Percentiles rank a stretch among this genome's conserved stretches.
phyloP scores from a whole-genome alignment of 2,113 vertebrate genomes.

The Pluvianellus socialis region DNA sequence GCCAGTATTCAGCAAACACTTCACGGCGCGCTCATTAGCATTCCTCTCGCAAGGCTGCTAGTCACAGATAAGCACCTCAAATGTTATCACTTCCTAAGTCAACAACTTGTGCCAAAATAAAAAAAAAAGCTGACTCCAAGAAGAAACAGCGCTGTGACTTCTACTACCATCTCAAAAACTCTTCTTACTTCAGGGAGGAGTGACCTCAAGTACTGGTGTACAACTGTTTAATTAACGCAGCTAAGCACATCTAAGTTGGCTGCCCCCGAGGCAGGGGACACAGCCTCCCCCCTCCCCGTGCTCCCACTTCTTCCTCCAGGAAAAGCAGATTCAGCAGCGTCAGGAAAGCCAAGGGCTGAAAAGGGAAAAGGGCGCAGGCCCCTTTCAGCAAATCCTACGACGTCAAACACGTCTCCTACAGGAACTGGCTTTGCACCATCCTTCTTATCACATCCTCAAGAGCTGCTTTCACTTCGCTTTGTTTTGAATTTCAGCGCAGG shows the following conservation, averaged over 20 bases:
- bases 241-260: not conserved
- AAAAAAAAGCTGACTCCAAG: not conserved
- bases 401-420: rapidly evolving
- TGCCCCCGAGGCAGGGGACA: no score
- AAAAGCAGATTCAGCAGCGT: not conserved
- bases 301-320: not conserved
- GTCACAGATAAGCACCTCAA: conserved; percentile 64
- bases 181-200: rapidly evolving
- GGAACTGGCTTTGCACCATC: not conserved
- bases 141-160: not conserved
- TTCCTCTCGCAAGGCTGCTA: conserved; percentile 46
- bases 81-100: conserved; percentile 48
- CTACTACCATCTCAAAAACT: not conserved
- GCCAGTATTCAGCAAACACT: not conserved
- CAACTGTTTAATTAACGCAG: not conserved
- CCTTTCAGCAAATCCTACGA: not conserved
- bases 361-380: not conserved
- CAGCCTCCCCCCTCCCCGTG: rapidly evolving
- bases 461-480: not conserved
- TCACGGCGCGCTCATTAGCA: not conserved
- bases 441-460: rapidly evolving
- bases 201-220: not conserved
- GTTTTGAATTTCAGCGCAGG: not conserved
- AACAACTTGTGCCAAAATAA: not conserved
- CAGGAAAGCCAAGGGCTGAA: not conserved